These are phyloP conservation scores for Boloria euphrosyne DNA, from an alignment of 2,888 invertebrate species.

Conservation along the genomic window DNA sequence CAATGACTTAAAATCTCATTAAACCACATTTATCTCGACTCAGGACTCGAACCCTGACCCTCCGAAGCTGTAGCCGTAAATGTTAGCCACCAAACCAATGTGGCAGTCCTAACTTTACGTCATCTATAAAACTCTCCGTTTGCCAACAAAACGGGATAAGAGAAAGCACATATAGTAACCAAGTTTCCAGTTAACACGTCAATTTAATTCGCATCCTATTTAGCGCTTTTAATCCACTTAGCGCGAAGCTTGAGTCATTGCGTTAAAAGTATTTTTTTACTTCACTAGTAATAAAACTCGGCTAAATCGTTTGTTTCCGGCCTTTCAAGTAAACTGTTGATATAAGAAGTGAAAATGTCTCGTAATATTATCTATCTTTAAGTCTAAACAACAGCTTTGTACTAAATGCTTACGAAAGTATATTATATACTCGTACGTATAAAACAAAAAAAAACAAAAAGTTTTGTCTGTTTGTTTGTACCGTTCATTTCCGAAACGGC, in stretches of 20 bases:
- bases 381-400: neutral
- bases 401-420: no score
- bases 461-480: neutral
- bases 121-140: neutral
- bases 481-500: no score
- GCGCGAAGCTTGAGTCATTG: slow-evolving; percentile 17
- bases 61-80: no score
- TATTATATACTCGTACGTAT: no score
- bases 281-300: slow-evolving; percentile 17
- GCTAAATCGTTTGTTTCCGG: slow-evolving; percentile 20
- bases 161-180: slow-evolving; percentile 13
- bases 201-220: slow-evolving; percentile 36
- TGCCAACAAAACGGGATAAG: slow-evolving; percentile 6
- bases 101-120: no score
- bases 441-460: no score
- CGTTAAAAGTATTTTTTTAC: slow-evolving; percentile 17
- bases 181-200: slow-evolving; percentile 27
- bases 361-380: neutral
- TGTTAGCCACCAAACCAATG: no score
- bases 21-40: no score
- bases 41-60: no score
- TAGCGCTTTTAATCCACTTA: slow-evolving; percentile 37
- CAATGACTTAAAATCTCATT: no score
- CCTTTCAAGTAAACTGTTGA: slow-evolving; percentile 13
- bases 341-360: slow-evolving; percentile 3